Evolutionary conservation across 2,888 invertebrate species (phyloP).

Genomic region (Noctua pronuba): DNA sequence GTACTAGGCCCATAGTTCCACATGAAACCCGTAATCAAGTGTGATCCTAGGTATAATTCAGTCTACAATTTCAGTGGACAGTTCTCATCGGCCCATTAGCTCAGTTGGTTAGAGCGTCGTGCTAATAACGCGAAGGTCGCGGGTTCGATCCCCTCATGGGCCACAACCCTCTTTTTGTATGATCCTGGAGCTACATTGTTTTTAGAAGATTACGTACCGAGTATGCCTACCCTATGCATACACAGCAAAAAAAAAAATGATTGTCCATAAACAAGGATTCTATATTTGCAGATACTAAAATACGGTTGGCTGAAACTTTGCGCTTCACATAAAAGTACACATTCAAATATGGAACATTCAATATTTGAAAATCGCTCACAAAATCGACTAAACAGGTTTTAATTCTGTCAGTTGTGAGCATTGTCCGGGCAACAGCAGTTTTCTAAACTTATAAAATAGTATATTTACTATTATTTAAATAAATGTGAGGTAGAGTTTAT

Average conservation of each 20-base stretch:
- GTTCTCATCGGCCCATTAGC: constrained; percentile 35
- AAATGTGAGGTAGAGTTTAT: constrained; percentile 48
- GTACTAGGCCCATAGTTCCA: neutral
- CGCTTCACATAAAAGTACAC: constrained; percentile 30
- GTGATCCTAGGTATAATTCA: neutral
- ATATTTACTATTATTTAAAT: constrained; percentile 56
- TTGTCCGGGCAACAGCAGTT: constrained; percentile 15
- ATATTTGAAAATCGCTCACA: constrained; percentile 52
- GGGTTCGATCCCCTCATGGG: constrained; percentile 65
- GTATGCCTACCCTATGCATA: neutral
- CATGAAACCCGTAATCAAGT: neutral
- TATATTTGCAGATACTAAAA: constrained; percentile 36
- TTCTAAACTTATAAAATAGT: constrained; percentile 38
- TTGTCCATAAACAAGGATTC: constrained; percentile 1
- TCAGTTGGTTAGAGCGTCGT: constrained; percentile 63
- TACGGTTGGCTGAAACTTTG: constrained; percentile 39
- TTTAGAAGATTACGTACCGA: neutral
- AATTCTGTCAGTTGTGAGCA: constrained; percentile 13
- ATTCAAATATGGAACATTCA: constrained; percentile 27
- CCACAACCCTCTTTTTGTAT: constrained; percentile 16
- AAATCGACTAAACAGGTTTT: constrained; percentile 26
- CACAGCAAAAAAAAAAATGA: neutral
- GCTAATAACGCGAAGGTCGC: constrained; percentile 63
- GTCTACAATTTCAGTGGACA: neutral
- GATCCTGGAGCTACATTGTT: neutral